Base-by-base conservation (phyloP, 2,113 vertebrate genomes). In the Zosterops hypoxanthus region DNA sequence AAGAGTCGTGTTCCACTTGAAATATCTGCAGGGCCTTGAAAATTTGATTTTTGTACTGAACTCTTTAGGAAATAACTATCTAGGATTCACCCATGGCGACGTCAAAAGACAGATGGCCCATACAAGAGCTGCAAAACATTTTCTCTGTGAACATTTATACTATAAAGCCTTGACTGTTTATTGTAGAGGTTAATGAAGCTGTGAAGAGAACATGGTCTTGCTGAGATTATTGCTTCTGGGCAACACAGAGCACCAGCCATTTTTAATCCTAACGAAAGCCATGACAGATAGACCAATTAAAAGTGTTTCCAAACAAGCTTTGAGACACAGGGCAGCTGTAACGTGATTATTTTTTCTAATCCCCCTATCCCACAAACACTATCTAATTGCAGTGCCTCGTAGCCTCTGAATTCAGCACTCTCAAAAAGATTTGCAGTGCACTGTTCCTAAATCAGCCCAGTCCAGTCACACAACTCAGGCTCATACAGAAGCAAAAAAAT, bases 261-360 rank as follows among this genome's bases (percentile, higher is more conserved):
- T 93, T 86, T 89, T 93, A 96, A 93, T 86, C 69, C 64, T 82
- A 97, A 95, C 5, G 75, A 91, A 93, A 61, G 72, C 87, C 72
- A 87, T 94, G 92, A 96, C 56, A 97, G 93, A 95, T 86, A 93
- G 92, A 79, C 33, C 87, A 95, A 97, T 97, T 96, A 94, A 90
- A 93, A 97, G 23, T 59, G n/a, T 93, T 95, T 96, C 73, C 57
- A 94, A 95, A 90, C 72, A 90, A 95, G 95, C 86, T 96, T 69
- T 91, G 86, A 94, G 95, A 92, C 81, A 73, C 53, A 88, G 47
- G 64, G 59, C 64, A 95, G 66, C 88, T 95, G 82, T 75, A 89
- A 94, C 9, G 1, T 95, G 95, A 91, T 70, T 86, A 13, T 80
- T 75, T 94, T 91, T 88, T 41, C 60, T 88, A 85, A 80, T 52